phyloP scores from a whole-genome alignment of 2,113 vertebrate species.

The Pseudorasbora parva region DNA sequence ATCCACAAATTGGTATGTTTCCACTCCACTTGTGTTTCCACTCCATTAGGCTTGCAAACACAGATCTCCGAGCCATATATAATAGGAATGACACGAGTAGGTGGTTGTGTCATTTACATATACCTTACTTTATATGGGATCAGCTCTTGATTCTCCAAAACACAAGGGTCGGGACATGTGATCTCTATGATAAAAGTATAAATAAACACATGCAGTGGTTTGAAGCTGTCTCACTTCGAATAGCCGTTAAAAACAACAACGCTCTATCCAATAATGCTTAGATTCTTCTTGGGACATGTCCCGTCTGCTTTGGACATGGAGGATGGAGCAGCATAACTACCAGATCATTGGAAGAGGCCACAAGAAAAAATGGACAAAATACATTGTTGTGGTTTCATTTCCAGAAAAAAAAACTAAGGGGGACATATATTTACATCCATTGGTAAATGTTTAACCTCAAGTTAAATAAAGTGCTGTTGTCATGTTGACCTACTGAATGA shows the following conservation, averaged over 20 bases:
- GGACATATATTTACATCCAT: background rate
- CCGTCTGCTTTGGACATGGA: background rate
- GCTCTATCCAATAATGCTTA: conserved; percentile 13
- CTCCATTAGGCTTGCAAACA: conserved; percentile 74
- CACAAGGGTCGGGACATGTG: conserved; percentile 52
- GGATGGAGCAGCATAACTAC: conserved; percentile 38
- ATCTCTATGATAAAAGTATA: conserved; percentile 4
- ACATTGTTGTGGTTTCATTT: too few relatives aligned
- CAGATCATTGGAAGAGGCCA: background rate
- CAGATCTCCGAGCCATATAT: conserved; percentile 75
- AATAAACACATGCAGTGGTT: background rate
- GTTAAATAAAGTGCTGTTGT: conserved; percentile 55
- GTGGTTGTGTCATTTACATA: conserved; percentile 72
- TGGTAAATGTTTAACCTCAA: conserved; percentile 72
- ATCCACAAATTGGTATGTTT: conserved; percentile 79
- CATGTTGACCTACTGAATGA: background rate
- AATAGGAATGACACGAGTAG: conserved; percentile 79
- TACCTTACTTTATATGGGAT: conserved; percentile 71
- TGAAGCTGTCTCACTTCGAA: background rate
- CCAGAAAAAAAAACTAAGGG: too few relatives aligned
- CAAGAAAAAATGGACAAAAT: background rate
- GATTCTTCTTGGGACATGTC: conserved; percentile 15
- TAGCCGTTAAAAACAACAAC: conserved; percentile 23
- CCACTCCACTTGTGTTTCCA: conserved; percentile 77
- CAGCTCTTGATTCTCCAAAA: conserved; percentile 71